Evolutionary conservation across 1,140 invertebrate genomes (phyloP).

Genomic region (Drosophila kikkawai): DNA sequence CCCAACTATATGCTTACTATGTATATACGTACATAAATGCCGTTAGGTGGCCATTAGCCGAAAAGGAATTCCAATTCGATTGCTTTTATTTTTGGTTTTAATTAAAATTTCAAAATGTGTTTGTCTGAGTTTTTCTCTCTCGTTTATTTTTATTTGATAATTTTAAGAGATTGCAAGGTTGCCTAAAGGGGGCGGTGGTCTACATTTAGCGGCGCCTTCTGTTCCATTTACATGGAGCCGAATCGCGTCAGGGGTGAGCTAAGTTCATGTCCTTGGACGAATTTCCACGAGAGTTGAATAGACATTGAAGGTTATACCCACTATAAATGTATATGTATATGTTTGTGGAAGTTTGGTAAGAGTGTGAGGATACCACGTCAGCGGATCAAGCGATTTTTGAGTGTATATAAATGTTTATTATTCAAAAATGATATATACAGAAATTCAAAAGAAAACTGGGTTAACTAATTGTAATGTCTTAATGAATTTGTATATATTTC

Average conservation of each 20-base stretch:
- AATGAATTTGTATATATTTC: background rate
- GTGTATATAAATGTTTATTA: background rate
- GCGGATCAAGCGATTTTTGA: constrained; percentile 1
- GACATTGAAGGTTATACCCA: constrained; percentile 59
- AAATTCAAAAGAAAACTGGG: background rate
- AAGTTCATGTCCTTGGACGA: constrained; percentile 68
- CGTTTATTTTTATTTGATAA: background rate
- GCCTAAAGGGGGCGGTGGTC: background rate
- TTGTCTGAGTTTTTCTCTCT: background rate
- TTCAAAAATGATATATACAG: background rate
- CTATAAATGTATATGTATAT: constrained; percentile 16
- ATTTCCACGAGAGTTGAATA: constrained; percentile 71
- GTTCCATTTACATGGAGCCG: constrained; percentile 43
- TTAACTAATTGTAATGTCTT: background rate
- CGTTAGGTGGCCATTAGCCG: constrained; percentile 14
- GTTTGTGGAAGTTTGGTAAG: background rate
- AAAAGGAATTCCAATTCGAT: constrained; percentile 43
- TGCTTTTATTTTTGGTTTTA: constrained; percentile 32
- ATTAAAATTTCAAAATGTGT: constrained; percentile 50
- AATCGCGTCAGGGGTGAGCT: constrained; percentile 19
- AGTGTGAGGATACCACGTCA: constrained; percentile 13
- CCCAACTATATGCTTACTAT: background rate
- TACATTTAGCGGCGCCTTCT: constrained; percentile 40
- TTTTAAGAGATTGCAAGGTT: constrained; percentile 22
- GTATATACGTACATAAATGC: background rate